Evolutionary conservation across 2,888 invertebrate genomes (phyloP).

Genomic region (Cheilosia scutellata): DNA sequence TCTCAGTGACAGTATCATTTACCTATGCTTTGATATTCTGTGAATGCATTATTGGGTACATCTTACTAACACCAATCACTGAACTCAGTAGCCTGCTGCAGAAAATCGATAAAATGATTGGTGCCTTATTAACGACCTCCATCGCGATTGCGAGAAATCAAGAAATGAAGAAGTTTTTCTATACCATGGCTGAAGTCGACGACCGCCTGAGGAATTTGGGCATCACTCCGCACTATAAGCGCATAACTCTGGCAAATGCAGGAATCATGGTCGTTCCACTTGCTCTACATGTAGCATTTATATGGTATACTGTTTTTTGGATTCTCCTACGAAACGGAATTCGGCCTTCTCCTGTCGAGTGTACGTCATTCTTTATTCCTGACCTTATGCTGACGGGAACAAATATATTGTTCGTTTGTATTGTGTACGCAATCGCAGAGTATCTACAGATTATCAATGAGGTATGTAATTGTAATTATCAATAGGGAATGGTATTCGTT

Average conservation of each 20-base stretch:
- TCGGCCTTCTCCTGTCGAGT: slow-evolving; percentile 37
- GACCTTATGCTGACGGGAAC: slow-evolving; percentile 27
- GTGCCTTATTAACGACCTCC: slow-evolving; percentile 76
- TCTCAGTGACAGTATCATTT: slow-evolving; percentile 75
- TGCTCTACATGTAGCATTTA: slow-evolving; percentile 4
- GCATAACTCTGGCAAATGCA: slow-evolving; percentile 7
- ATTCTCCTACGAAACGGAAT: slow-evolving; percentile 42
- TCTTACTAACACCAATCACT: slow-evolving; percentile 79
- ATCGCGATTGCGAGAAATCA: slow-evolving; percentile 74
- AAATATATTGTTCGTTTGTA: slow-evolving; percentile 54
- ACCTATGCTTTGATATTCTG: slow-evolving; percentile 59
- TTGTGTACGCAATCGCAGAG: slow-evolving; percentile 23
- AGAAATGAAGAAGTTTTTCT: slow-evolving; percentile 63
- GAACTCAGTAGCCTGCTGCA: slow-evolving; percentile 79
- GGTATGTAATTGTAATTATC: slow-evolving; percentile 33
- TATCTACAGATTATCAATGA: slow-evolving; percentile 29
- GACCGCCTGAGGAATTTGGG: slow-evolving; percentile 31
- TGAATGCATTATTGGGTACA: slow-evolving; percentile 78
- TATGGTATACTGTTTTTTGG: slow-evolving; percentile 40
- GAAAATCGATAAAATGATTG: slow-evolving; percentile 79
- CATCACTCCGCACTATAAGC: slow-evolving; percentile 8
- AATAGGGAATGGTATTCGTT: too few relatives aligned
- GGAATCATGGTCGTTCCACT: slow-evolving; percentile 30
- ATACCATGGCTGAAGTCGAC: slow-evolving; percentile 36
- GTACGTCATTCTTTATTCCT: slow-evolving; percentile 52